Evolutionary conservation across 2,113 vertebrate genomes (phyloP).

Genomic region (Irena cyanogastra): DNA sequence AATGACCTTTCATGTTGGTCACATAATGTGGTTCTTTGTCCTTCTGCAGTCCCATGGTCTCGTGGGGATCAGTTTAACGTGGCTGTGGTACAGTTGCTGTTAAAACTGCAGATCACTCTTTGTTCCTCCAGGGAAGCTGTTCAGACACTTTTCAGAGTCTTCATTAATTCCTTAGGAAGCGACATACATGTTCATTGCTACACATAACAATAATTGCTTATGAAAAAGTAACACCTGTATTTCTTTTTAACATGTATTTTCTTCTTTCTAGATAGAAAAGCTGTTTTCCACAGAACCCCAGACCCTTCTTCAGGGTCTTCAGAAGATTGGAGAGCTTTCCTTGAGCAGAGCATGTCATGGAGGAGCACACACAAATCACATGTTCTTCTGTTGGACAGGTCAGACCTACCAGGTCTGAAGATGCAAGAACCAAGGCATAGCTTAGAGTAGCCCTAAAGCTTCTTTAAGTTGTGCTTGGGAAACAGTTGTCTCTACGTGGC

Average conservation of each 20-base stretch:
- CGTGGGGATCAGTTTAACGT: not conserved
- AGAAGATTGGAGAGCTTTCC: not conserved
- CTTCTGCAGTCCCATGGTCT: not conserved
- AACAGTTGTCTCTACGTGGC: not conserved
- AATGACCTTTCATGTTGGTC: not conserved
- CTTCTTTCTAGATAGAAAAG: not conserved
- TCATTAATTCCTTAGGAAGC: not conserved
- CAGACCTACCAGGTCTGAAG: not conserved
- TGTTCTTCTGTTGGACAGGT: not conserved
- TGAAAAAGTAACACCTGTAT: not conserved
- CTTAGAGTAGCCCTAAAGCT: slow-evolving; percentile 63
- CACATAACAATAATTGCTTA: accelerated
- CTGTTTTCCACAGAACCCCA: not conserved
- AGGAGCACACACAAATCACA: not conserved
- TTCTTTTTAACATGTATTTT: not conserved
- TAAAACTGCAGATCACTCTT: not conserved
- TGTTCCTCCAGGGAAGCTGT: not conserved
- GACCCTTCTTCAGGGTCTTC: not conserved
- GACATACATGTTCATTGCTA: not conserved
- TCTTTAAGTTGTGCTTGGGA: slow-evolving; percentile 60
- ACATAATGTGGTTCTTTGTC: not conserved
- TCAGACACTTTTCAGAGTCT: not conserved
- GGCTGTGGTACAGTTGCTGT: not conserved
- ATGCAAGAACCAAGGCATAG: slow-evolving; percentile 32
- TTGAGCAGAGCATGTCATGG: not conserved